phyloP scores from a whole-genome alignment of 64 coral and sea anemone genomes.

The Stylophora pistillata region DNA sequence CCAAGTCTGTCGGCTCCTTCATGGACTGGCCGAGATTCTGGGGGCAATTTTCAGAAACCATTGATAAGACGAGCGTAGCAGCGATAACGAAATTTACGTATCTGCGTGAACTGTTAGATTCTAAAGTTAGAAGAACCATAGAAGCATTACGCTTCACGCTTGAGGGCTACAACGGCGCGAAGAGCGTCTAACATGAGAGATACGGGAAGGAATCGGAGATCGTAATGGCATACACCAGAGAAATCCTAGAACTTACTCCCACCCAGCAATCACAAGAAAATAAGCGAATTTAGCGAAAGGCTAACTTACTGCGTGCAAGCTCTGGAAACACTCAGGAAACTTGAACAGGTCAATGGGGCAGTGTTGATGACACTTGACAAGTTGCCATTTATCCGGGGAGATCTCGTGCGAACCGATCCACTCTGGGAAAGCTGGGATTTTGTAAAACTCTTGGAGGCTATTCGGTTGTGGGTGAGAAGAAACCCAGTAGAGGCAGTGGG shows the following conservation, averaged over 20 bases:
- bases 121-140: slow-evolving; percentile 1
- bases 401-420: no score
- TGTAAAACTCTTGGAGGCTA: no score
- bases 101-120: background rate
- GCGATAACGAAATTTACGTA: slow-evolving; percentile 5
- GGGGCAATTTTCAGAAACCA: background rate
- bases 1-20: background rate
- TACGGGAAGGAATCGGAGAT: background rate
- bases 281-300: background rate
- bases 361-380: background rate
- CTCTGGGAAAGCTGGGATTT: no score
- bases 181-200: background rate
- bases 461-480: no score
- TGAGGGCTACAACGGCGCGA: slow-evolving; percentile 3
- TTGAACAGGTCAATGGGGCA: no score
- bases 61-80: background rate
- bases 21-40: slow-evolving; percentile 12
- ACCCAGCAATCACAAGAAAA: background rate
- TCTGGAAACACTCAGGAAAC: background rate
- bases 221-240: background rate
- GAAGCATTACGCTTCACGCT: slow-evolving; percentile 10
- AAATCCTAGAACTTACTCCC: background rate
- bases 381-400: background rate
- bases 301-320: background rate
- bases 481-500: no score